Evolutionary conservation across 2,888 invertebrate species (phyloP).

Genomic region (Gasteruption jaculator): DNA sequence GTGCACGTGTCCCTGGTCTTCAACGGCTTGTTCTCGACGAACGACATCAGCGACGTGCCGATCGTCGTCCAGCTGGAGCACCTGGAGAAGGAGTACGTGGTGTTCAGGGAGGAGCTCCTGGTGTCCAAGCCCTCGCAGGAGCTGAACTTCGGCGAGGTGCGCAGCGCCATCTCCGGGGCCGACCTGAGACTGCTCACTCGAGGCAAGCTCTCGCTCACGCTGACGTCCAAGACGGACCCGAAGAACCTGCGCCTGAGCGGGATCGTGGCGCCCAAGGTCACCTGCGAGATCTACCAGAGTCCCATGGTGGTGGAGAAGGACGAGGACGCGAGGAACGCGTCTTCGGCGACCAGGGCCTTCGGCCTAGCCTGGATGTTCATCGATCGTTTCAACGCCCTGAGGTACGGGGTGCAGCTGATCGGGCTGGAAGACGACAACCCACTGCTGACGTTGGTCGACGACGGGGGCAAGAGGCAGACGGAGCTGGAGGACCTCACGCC

Average conservation of each 20-base stretch:
- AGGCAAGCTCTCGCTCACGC: conserved; percentile 68
- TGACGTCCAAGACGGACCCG: conserved; percentile 67
- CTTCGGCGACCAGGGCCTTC: conserved; percentile 54
- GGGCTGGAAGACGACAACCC: conserved; percentile 53
- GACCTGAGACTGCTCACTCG: conserved; percentile 73
- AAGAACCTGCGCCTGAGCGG: conserved; percentile 66
- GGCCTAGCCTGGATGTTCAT: conserved; percentile 77
- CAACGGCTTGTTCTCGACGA: conserved; percentile 71
- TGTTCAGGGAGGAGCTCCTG: conserved; percentile 65
- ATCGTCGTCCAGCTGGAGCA: conserved; percentile 67
- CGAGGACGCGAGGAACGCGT: no score
- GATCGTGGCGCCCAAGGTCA: conserved; percentile 66
- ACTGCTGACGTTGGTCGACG: conserved; percentile 65
- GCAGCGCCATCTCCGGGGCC: conserved; percentile 71
- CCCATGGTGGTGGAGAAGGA: conserved; percentile 59
- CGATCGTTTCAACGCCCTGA: conserved; percentile 72
- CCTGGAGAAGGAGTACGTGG: conserved; percentile 68
- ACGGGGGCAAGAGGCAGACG: conserved; percentile 66
- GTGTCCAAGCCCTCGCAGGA: conserved; percentile 73
- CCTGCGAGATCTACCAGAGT: conserved; percentile 78
- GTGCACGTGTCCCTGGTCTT: conserved; percentile 77
- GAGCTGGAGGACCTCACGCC: conserved; percentile 72
- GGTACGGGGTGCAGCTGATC: conserved; percentile 62
- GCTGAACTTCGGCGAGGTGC: conserved; percentile 72
- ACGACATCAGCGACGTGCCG: conserved; percentile 63